Conservation (phyloP, 2,888 invertebrate genomes). For the Cyaniris semiargus region DNA sequence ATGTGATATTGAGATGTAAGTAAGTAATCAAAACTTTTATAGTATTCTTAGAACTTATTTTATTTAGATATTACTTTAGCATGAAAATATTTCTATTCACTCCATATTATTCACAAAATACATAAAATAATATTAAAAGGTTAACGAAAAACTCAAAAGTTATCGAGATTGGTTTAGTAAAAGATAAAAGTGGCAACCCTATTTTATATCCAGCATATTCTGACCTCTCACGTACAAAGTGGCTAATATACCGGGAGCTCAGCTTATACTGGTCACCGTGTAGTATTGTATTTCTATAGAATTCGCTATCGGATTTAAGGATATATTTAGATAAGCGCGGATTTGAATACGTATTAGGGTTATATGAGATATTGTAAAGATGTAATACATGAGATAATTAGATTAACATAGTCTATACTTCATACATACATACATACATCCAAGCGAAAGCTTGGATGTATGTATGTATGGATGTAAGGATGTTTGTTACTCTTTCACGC, state of each 20-base stretch:
- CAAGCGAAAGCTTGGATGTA: no score
- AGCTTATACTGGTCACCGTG: background rate
- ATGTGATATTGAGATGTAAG: no score
- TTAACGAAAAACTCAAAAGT: constrained; percentile 3
- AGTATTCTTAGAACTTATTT: background rate
- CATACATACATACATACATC: no score
- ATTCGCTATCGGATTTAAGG: constrained; percentile 13
- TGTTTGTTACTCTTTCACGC: no score
- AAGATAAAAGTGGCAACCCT: constrained; percentile 1
- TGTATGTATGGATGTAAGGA: no score
- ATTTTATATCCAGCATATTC: background rate
- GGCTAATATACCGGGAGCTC: background rate
- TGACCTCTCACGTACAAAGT: background rate
- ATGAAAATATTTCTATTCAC: background rate
- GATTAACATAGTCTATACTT: background rate
- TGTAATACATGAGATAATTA: background rate
- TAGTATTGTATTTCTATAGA: constrained; percentile 19
- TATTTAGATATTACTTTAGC: no score
- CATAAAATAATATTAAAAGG: constrained; percentile 1
- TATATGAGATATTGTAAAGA: constrained; percentile 6
- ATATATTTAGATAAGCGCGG: constrained; percentile 12
- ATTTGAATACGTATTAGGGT: constrained; percentile 7
- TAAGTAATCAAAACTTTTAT: background rate
- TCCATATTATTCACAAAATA: background rate
- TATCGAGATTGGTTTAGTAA: background rate